These are phyloP conservation scores for Lepidocolaptes lacrymiger DNA, from an alignment of 2,797 vertebrate genomes.

Conservation along the genomic window DNA sequence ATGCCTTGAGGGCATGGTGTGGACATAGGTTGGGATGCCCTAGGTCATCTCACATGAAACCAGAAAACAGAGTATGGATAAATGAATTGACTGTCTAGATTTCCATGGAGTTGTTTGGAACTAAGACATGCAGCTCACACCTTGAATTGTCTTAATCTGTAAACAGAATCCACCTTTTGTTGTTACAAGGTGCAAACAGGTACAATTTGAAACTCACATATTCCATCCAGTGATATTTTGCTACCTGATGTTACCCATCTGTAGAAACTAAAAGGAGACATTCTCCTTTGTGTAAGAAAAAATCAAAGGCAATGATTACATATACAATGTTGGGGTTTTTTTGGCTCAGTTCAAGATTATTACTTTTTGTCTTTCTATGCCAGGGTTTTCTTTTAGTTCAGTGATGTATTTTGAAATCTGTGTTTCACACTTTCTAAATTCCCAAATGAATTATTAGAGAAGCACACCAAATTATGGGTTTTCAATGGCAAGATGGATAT, in stretches of 20 bases:
- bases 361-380: conserved; percentile 11
- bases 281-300: neutral
- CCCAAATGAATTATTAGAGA: conserved; percentile 21
- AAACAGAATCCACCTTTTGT: neutral
- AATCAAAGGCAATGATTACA: neutral
- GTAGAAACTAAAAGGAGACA: neutral
- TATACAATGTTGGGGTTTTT: neutral
- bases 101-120: neutral
- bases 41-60: neutral
- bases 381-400: conserved; percentile 15
- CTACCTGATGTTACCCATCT: neutral
- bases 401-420: neutral
- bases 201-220: neutral
- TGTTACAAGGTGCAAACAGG: neutral
- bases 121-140: neutral
- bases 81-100: neutral
- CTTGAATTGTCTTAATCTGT: neutral
- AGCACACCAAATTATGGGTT: conserved; percentile 29
- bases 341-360: neutral
- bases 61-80: neutral
- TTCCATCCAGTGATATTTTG: neutral
- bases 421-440: conserved; percentile 28
- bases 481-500: neutral
- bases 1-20: neutral
- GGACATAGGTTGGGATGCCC: neutral